Base-by-base conservation (phyloP, 2,113 vertebrate genomes). In the Gopherus flavomarginatus region DNA sequence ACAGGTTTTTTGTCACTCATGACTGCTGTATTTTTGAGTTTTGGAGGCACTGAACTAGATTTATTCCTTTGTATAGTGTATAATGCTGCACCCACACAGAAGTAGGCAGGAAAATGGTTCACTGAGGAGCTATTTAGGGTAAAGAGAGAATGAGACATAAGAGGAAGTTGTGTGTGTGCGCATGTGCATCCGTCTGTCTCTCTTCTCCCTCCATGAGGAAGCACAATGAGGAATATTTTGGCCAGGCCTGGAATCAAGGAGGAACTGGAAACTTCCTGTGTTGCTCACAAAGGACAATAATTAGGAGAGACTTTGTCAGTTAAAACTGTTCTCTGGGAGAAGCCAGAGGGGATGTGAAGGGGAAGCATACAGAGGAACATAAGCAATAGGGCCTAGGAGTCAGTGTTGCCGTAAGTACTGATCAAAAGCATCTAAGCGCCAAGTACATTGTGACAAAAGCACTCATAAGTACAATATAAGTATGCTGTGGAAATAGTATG, bases 211-310 rank as follows among this genome's bases (percentile, higher is more conserved):
- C 88, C 11, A 19, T 81, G 80, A 92, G 56, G 54, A 96, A 92
- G 91, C 95, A 91, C 83, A 96, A 82, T 92, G 86, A 94, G 82
- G 69, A 27, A 9, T 91, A 93, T 96, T 96, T 93, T 90, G 87
- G 65, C 57, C 11, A 54, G 54, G 81, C 75, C 86, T 91, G 93
- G 72, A 38, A 24, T 77, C 38, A 44, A 44, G 72, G 38, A 22
- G n/a, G 93, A 94, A 95, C 94, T 87, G 72, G 78, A 93, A 91
- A 88, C 78, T 89, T 96, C 92, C 92, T 87, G 52, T 84, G 42
- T 72, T 90, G 50, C 54, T 93, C 88, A 88, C 87, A 95, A 91
- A 94, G 89, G 65, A 57, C 78, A 86, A 50, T 91, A 93, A 38
- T 93, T 93, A 90, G 87, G 35, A 22, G 38, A 38, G 29, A 35